Conservation (phyloP, 2,797 vertebrate genomes). For the Sternotherus odoratus region DNA sequence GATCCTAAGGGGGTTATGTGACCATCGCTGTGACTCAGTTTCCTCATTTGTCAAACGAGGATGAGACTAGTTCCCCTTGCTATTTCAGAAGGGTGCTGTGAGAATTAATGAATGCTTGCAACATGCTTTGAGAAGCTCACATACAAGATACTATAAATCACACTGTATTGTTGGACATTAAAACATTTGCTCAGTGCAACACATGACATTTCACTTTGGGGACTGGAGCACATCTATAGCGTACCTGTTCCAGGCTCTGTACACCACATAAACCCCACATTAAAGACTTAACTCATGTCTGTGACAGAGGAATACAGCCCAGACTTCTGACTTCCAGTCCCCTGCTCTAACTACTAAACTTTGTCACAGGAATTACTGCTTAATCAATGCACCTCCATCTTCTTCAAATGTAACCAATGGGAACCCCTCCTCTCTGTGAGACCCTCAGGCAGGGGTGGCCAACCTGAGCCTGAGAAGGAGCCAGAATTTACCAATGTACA, state of each 20-base stretch:
- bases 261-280: not conserved
- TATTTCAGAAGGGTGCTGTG: not conserved
- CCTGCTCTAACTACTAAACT: not conserved
- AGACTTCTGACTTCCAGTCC: not conserved
- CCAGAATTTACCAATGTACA: too few species aligned
- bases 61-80: not conserved
- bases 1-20: conserved; percentile 20
- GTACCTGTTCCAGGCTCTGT: not conserved
- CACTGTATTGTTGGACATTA: not conserved
- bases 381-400: not conserved
- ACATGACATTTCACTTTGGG: not conserved
- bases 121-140: not conserved
- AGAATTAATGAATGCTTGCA: not conserved
- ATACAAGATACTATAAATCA: conserved; percentile 1
- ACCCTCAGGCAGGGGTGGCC: too few species aligned
- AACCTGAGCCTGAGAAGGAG: too few species aligned
- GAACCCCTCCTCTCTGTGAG: not conserved
- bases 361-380: not conserved
- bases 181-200: not conserved
- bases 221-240: not conserved
- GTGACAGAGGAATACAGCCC: not conserved
- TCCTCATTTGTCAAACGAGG: not conserved
- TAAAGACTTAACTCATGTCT: not conserved
- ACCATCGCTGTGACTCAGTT: not conserved
- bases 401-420: not conserved